A percentile compares a stretch with the other conserved stretches of the same genome.
These are phyloP conservation scores for Microcebus griseorufus DNA, from an alignment of 2,113 vertebrate genomes.

Conservation along the genomic window DNA sequence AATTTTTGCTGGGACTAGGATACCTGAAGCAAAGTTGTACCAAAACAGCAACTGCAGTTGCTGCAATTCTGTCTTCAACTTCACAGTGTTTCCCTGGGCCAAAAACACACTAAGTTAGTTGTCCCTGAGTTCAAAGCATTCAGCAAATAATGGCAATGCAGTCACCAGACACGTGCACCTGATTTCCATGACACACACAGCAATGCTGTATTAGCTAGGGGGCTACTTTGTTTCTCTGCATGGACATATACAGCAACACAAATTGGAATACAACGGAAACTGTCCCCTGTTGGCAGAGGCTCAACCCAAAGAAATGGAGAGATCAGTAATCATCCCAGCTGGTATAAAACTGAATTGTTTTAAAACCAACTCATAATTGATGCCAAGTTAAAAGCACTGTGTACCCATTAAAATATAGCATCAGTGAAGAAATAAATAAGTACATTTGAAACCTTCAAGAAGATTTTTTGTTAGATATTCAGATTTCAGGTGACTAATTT, in stretches of 20 bases:
- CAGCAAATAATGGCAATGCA: slow-evolving; percentile 74
- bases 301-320: background rate
- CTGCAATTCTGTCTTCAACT: background rate
- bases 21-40: background rate
- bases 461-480: background rate
- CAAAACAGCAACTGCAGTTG: background rate
- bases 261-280: background rate
- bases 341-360: background rate
- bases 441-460: background rate
- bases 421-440: background rate
- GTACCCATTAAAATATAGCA: background rate
- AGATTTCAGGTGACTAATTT: background rate
- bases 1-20: background rate
- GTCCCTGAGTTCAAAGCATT: slow-evolving; percentile 73
- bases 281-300: background rate
- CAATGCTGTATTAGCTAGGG: slow-evolving; percentile 75
- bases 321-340: background rate
- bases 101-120: background rate
- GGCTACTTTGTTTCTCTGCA: slow-evolving; percentile 39
- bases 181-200: slow-evolving; percentile 84
- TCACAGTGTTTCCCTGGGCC: background rate
- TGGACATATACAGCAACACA: slow-evolving; percentile 73
- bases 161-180: slow-evolving; percentile 74
- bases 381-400: background rate
- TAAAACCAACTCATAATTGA: background rate